Conservation (phyloP, 2,113 vertebrate genomes). For the Mormyrus lacerda region DNA sequence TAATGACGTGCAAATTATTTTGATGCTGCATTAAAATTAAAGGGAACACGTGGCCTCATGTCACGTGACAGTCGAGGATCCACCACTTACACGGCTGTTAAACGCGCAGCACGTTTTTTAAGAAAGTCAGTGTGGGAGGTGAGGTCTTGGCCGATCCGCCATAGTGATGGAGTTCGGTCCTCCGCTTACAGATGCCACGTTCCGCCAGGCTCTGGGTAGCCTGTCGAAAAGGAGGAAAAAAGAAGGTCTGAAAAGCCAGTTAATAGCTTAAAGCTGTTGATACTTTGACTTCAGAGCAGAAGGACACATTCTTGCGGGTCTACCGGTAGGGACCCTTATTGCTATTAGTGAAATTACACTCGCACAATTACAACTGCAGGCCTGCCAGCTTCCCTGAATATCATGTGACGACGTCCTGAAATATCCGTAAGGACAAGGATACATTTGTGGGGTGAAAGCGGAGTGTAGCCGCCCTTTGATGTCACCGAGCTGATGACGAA, state of each 20-base stretch:
- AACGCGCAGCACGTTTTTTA: not conserved
- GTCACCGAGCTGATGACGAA: constrained; percentile 14
- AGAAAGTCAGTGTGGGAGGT: not conserved
- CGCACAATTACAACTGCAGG: constrained; percentile 26
- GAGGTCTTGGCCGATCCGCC: constrained; percentile 12
- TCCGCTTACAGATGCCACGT: constrained; percentile 21
- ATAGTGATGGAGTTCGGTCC: constrained; percentile 22
- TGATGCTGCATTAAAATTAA: not conserved
- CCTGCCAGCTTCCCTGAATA: constrained; percentile 57
- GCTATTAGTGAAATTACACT: constrained; percentile 52
- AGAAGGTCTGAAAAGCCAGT: constrained; percentile 36
- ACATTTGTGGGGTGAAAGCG: constrained; percentile 41
- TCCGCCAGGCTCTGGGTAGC: constrained; percentile 43
- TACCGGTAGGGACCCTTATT: constrained; percentile 39
- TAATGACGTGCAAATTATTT: not conserved
- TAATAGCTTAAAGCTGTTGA: constrained; percentile 65
- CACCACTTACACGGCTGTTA: not conserved
- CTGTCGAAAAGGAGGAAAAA: constrained; percentile 31
- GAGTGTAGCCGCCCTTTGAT: constrained; percentile 32
- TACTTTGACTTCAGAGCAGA: constrained; percentile 46
- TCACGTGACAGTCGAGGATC: not conserved
- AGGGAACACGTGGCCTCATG: not conserved
- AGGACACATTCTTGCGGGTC: constrained; percentile 37
- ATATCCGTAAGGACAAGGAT: constrained; percentile 57
- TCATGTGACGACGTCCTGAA: constrained; percentile 39